Percentiles rank a stretch among this genome's conserved stretches.
These are phyloP conservation scores for Acanthoscelides obtectus DNA, from an alignment of 2,888 invertebrate genomes.

Conservation along the genomic window DNA sequence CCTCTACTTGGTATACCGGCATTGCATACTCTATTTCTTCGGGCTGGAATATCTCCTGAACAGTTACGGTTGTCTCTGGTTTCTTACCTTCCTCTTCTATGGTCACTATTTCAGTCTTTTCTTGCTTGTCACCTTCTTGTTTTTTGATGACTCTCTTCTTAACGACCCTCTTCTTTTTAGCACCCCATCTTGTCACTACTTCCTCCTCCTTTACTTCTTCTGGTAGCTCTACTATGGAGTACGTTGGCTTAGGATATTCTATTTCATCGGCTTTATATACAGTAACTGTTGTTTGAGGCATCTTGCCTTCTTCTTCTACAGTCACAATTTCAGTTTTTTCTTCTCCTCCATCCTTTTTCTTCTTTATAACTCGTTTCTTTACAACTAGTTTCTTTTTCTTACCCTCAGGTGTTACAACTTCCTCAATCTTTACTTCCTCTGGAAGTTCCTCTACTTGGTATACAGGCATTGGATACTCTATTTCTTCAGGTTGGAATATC, in stretches of 20 bases:
- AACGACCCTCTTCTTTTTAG: slow-evolving; percentile 42
- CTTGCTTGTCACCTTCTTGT: slow-evolving; percentile 42
- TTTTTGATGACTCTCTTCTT: slow-evolving; percentile 47
- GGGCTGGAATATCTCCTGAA: slow-evolving; percentile 28
- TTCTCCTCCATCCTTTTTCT: slow-evolving; percentile 35
- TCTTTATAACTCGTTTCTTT: slow-evolving; percentile 45
- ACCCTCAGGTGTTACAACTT: slow-evolving; percentile 36
- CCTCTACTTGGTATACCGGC: slow-evolving; percentile 24
- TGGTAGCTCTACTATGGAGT: slow-evolving; percentile 24
- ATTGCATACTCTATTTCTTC: slow-evolving; percentile 10
- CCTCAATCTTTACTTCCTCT: slow-evolving; percentile 39
- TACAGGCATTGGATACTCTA: slow-evolving; percentile 17
- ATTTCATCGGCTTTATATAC: slow-evolving; percentile 29
- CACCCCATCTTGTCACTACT: slow-evolving; percentile 39
- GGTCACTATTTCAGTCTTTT: slow-evolving; percentile 32
- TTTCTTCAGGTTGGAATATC: slow-evolving; percentile 32
- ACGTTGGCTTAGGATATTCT: slow-evolving; percentile 18
- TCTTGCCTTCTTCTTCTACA: slow-evolving; percentile 25
- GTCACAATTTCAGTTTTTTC: slow-evolving; percentile 40
- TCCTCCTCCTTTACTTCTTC: slow-evolving; percentile 25
- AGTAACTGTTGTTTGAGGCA: slow-evolving; percentile 24
- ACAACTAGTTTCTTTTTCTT: slow-evolving; percentile 33
- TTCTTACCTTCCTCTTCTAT: slow-evolving; percentile 44
- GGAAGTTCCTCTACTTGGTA: slow-evolving; percentile 41
- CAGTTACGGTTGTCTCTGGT: slow-evolving; percentile 43